Evolutionary conservation across 2,797 vertebrate species (phyloP).

Genomic region (Nyctalus aviator): DNA sequence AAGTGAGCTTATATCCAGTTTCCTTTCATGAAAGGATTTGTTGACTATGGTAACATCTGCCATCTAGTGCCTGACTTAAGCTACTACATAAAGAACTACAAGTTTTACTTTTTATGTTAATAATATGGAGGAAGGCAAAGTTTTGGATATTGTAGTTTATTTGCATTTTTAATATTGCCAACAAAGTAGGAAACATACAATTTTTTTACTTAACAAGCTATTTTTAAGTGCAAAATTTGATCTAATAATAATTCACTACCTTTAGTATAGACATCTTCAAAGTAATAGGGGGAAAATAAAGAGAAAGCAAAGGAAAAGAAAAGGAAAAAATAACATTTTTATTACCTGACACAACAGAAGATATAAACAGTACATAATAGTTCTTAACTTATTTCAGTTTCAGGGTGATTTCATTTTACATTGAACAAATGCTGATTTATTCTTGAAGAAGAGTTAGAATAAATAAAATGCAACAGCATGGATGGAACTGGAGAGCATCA

Average conservation of each 20-base stretch:
- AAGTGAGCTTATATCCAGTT: not conserved
- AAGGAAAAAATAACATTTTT: not conserved
- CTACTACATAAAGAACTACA: not conserved
- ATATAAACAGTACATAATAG: not conserved
- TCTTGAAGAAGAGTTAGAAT: not conserved
- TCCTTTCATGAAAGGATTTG: conserved; percentile 24
- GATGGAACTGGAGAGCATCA: no score
- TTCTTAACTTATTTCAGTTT: conserved; percentile 14
- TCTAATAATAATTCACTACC: not conserved
- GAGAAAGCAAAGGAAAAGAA: not conserved
- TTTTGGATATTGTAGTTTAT: not conserved
- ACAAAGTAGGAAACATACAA: not conserved
- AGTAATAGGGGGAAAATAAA: not conserved
- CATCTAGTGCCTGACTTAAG: conserved; percentile 75
- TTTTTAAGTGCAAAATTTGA: conserved; percentile 19
- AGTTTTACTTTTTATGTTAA: conserved; percentile 7
- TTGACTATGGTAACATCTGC: conserved; percentile 67
- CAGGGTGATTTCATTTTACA: not conserved
- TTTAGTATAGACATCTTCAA: not conserved
- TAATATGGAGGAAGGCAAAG: not conserved
- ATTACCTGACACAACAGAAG: not conserved
- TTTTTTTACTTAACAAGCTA: not conserved
- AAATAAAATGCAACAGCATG: not conserved
- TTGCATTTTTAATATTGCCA: not conserved
- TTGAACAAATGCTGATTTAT: not conserved